Evolutionary conservation across 2,888 invertebrate genomes (phyloP).

Genomic region (Philhelius pedissequus): DNA sequence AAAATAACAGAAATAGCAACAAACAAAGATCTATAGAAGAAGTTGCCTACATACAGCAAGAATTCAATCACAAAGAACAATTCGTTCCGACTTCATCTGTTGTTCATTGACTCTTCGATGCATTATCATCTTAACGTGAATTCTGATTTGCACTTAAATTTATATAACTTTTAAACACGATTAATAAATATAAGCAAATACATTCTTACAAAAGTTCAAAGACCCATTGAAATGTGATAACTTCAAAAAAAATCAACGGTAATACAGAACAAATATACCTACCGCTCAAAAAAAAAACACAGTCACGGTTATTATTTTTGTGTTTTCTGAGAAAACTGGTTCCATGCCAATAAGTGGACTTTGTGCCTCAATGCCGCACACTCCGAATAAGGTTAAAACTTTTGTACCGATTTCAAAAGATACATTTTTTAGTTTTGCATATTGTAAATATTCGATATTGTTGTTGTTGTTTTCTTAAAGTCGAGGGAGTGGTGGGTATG

Average conservation of each 20-base stretch:
- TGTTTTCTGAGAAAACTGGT: conserved; percentile 41
- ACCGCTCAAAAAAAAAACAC: conserved; percentile 22
- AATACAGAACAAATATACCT: conserved; percentile 17
- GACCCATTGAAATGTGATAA: conserved; percentile 59
- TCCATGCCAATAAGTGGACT: conserved; percentile 33
- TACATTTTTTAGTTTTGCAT: conserved; percentile 7
- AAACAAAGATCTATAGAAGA: background rate
- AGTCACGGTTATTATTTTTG: conserved; percentile 34
- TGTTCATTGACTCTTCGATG: background rate
- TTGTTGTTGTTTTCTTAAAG: background rate
- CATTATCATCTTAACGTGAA: background rate
- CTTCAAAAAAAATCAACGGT: conserved; percentile 5
- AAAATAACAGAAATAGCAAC: background rate
- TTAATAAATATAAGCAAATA: background rate
- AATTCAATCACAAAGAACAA: background rate
- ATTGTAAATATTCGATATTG: background rate
- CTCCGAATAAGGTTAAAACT: background rate
- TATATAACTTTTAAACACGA: background rate
- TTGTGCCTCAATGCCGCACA: conserved; percentile 20
- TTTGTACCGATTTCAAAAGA: conserved; percentile 10
- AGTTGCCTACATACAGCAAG: background rate
- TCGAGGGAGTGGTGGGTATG: background rate
- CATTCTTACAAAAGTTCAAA: conserved; percentile 57
- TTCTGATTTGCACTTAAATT: background rate
- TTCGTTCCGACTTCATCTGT: background rate